phyloP scores from a whole-genome alignment of 2,113 vertebrate species.

The Rhagologus leucostigma region DNA sequence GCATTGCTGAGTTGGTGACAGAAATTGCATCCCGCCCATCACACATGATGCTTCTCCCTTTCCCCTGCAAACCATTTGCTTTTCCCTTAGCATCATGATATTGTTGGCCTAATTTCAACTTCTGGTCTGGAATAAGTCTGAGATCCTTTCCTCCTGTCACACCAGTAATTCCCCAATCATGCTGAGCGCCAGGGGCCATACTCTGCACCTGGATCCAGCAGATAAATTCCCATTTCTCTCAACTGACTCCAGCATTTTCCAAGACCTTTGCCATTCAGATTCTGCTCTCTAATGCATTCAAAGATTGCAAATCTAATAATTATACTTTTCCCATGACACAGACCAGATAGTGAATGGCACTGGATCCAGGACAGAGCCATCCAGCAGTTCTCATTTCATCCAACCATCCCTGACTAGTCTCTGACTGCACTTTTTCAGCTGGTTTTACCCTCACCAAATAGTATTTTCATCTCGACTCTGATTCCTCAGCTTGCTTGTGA shows the following conservation, averaged over 20 bases:
- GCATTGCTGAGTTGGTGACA: background rate
- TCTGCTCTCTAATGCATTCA: background rate
- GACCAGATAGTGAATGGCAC: too few relatives aligned
- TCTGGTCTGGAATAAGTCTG: background rate
- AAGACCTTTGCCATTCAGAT: background rate
- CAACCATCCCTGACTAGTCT: background rate
- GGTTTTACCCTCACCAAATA: constrained; percentile 31
- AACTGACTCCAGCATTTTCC: background rate
- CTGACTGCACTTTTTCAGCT: background rate
- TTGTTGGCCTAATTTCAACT: background rate
- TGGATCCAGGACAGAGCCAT: background rate
- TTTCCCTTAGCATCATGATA: background rate
- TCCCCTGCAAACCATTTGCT: background rate
- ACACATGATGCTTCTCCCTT: background rate
- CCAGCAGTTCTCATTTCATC: background rate
- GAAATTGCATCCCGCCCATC: background rate
- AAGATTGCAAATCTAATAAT: background rate
- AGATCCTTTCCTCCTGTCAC: background rate
- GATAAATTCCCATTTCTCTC: background rate
- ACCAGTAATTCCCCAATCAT: background rate
- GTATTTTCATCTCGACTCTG: constrained; percentile 43
- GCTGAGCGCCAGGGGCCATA: background rate
- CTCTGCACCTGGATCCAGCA: background rate
- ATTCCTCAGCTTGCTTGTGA: constrained; percentile 56
- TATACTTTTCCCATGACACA: background rate